Evolutionary conservation across 2,888 invertebrate genomes (phyloP).

Genomic region (Nysson spinosus): DNA sequence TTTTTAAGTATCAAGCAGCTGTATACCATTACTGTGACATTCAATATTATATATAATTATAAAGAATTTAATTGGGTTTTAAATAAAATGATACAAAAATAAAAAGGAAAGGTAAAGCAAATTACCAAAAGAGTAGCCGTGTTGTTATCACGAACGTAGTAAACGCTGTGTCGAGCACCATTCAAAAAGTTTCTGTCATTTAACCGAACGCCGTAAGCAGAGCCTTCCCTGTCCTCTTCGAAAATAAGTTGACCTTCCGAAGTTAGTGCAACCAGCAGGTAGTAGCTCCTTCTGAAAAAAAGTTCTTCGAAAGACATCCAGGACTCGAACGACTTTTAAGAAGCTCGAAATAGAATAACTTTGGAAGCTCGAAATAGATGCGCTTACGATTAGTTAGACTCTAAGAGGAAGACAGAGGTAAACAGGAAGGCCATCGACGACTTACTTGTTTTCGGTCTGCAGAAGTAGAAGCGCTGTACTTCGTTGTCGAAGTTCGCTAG

Average conservation of each 20-base stretch:
- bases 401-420: not conserved
- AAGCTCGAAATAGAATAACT: too few relatives aligned
- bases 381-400: not conserved
- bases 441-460: conserved; percentile 90
- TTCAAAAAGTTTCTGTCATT: conserved; percentile 90
- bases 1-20: too few relatives aligned
- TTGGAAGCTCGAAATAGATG: too few relatives aligned
- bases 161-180: conserved; percentile 88
- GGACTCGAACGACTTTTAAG: conserved; percentile 22
- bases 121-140: conserved; percentile 81
- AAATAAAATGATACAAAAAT: too few relatives aligned
- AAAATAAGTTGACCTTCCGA: conserved; percentile 90
- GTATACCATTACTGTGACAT: too few relatives aligned
- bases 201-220: conserved; percentile 85
- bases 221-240: conserved; percentile 90
- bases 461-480: conserved; percentile 88
- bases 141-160: conserved; percentile 83
- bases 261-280: conserved; percentile 88
- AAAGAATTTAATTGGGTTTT: too few relatives aligned
- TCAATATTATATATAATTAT: too few relatives aligned
- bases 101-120: not conserved
- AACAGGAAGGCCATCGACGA: conserved; percentile 21
- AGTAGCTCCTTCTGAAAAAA: conserved; percentile 85
- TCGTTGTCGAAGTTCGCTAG: conserved; percentile 87
- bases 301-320: conserved; percentile 51